These are phyloP conservation scores for Trilocha varians DNA, from an alignment of 2,888 invertebrate species.

Conservation along the genomic window DNA sequence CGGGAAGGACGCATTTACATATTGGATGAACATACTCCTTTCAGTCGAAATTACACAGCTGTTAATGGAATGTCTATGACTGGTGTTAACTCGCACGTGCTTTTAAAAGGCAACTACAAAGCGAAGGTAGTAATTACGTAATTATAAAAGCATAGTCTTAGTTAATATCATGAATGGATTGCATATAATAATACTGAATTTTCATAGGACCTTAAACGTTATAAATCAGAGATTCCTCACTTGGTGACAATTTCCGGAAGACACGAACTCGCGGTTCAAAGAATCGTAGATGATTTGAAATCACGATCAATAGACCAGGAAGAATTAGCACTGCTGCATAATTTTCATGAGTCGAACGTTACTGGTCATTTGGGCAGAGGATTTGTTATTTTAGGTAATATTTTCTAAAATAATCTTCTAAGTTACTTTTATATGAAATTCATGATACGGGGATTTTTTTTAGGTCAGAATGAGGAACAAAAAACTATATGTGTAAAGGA, in stretches of 20 bases:
- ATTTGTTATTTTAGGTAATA: slow-evolving; percentile 32
- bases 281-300: slow-evolving; percentile 30
- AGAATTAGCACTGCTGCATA: slow-evolving; percentile 36
- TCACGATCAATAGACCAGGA: slow-evolving; percentile 36
- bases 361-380: slow-evolving; percentile 42
- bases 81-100: slow-evolving; percentile 37
- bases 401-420: too few relatives aligned
- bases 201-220: slow-evolving; percentile 10
- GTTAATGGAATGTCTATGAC: slow-evolving; percentile 37
- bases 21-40: slow-evolving; percentile 68
- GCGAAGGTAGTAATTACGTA: slow-evolving; percentile 32
- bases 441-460: too few relatives aligned
- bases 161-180: too few relatives aligned
- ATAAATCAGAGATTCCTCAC: too few relatives aligned
- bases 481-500: slow-evolving; percentile 34
- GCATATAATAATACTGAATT: too few relatives aligned
- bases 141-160: too few relatives aligned
- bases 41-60: slow-evolving; percentile 63
- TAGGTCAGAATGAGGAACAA: slow-evolving; percentile 33
- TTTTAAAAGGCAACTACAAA: slow-evolving; percentile 34
- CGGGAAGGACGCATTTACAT: slow-evolving; percentile 67
- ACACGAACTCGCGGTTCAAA: too few relatives aligned
- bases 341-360: slow-evolving; percentile 30
- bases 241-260: too few relatives aligned
- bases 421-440: too few relatives aligned